Conservation (phyloP, 2,888 invertebrate species). For the Drosophila putrida region DNA sequence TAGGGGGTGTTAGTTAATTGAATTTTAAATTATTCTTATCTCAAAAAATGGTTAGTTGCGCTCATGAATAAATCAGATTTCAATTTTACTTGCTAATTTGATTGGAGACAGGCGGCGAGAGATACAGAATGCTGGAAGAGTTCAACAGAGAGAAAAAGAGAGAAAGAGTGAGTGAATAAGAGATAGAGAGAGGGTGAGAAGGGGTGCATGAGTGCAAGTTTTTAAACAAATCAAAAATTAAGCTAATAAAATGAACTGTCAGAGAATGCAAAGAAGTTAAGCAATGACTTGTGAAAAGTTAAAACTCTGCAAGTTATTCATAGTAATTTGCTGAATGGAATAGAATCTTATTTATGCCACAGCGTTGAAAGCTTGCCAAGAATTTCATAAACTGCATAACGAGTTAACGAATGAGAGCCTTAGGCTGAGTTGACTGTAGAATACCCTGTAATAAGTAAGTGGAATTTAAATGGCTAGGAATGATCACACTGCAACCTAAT, state of each 20-base stretch:
- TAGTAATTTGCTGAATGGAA: constrained; percentile 44
- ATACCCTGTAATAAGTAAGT: neutral
- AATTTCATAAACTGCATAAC: constrained; percentile 36
- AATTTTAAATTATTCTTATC: constrained; percentile 73
- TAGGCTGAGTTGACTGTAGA: neutral
- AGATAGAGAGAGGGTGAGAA: neutral
- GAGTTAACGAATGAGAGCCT: constrained; percentile 2
- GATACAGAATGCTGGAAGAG: neutral
- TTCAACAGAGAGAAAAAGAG: neutral
- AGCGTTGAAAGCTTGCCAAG: constrained; percentile 37
- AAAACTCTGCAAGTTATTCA: constrained; percentile 50
- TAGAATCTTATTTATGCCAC: constrained; percentile 44
- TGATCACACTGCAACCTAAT: too few relatives aligned
- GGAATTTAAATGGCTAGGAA: neutral
- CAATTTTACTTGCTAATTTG: constrained; percentile 79
- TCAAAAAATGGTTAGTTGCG: constrained; percentile 62
- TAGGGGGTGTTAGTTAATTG: constrained; percentile 64
- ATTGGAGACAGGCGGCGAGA: constrained; percentile 52
- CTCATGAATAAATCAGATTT: constrained; percentile 78
- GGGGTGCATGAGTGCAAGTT: constrained; percentile 41
- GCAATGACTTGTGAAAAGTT: constrained; percentile 52
- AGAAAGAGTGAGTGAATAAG: neutral
- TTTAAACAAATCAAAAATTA: constrained; percentile 61
- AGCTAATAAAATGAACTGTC: constrained; percentile 65
- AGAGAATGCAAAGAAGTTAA: constrained; percentile 47